Conservation (phyloP, 2,797 vertebrate species). For the Emys orbicularis region DNA sequence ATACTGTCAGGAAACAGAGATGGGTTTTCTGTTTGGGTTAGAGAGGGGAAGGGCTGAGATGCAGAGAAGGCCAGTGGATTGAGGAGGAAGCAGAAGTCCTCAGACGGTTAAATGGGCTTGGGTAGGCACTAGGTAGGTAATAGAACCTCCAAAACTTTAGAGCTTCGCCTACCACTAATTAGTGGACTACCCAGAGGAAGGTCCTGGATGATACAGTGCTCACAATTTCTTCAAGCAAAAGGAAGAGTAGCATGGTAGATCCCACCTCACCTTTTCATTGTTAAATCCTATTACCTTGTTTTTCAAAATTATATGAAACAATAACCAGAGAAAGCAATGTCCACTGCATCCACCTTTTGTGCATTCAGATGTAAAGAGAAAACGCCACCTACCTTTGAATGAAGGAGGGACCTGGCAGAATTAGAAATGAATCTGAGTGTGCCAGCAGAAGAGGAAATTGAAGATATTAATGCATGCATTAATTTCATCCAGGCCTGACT, state of each 20-base stretch:
- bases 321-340: neutral
- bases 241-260: neutral
- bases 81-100: neutral
- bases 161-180: neutral
- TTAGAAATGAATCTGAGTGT: neutral
- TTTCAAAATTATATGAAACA: neutral
- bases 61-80: neutral
- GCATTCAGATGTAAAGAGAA: neutral
- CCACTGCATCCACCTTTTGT: neutral
- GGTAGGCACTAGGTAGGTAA: neutral
- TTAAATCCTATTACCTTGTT: neutral
- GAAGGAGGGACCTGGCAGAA: neutral
- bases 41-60: neutral
- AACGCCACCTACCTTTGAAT: neutral
- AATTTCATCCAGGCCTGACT: neutral
- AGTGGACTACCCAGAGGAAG: neutral
- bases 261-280: neutral
- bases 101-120: fast-evolving
- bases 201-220: neutral
- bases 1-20: neutral
- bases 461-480: neutral
- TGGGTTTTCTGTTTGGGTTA: neutral
- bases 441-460: neutral
- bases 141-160: neutral
- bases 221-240: neutral